Conservation (phyloP, 1,140 invertebrate genomes). For the Drosophila nannoptera region DNA sequence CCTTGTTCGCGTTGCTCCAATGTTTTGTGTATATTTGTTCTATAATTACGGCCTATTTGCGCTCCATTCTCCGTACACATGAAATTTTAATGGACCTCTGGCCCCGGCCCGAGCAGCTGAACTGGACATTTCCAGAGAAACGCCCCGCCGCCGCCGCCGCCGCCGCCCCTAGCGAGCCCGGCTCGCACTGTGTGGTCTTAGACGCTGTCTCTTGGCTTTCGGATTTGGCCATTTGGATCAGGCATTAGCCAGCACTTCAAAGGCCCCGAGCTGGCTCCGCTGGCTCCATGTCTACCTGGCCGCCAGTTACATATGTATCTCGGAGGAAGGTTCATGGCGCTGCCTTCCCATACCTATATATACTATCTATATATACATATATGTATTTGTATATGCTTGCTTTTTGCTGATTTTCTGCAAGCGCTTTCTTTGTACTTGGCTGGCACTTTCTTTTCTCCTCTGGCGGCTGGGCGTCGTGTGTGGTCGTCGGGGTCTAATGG, state of each 20-base stretch:
- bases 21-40: slow-evolving; percentile 57
- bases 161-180: neutral
- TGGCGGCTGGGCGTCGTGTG: slow-evolving; percentile 17
- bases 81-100: slow-evolving; percentile 57
- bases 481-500: slow-evolving; percentile 37
- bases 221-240: slow-evolving; percentile 46
- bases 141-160: slow-evolving; percentile 5
- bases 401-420: slow-evolving; percentile 27
- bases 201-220: slow-evolving; percentile 12
- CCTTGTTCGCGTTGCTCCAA: slow-evolving; percentile 7
- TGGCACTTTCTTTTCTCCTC: slow-evolving; percentile 40
- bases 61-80: slow-evolving; percentile 61
- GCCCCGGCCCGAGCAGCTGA: slow-evolving; percentile 8
- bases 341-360: neutral
- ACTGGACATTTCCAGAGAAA: slow-evolving; percentile 38
- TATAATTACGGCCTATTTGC: slow-evolving; percentile 65
- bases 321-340: slow-evolving; percentile 24
- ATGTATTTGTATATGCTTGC: neutral
- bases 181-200: slow-evolving; percentile 26
- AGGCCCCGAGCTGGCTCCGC: slow-evolving; percentile 20
- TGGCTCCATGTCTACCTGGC: neutral
- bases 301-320: slow-evolving; percentile 26
- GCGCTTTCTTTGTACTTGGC: slow-evolving; percentile 40
- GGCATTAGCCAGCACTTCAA: slow-evolving; percentile 18
- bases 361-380: slow-evolving; percentile 1